Evolutionary conservation across 2,888 invertebrate species (phyloP), one percentile per base, ranked within the genome.

Genomic region (Laspeyria flexula): DNA sequence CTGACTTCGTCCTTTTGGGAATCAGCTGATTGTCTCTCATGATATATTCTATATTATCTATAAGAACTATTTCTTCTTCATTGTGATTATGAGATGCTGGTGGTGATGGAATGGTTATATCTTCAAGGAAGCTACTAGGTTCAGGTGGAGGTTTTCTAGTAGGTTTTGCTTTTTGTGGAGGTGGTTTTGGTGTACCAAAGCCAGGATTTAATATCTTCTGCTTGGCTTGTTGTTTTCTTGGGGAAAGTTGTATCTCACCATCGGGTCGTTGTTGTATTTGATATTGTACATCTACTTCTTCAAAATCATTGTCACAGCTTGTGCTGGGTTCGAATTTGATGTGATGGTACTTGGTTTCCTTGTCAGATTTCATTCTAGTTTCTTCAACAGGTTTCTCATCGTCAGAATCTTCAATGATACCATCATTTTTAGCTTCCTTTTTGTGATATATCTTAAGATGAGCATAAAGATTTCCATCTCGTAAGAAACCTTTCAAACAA

Each of bases 401-500:
- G 71, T 91, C 90, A 29, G 95, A 94, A 56, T 92, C 92, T 49
- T 94, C 94, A 61, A 95, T 93, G 11, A 95, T 93, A 9, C 95
- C 95, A 84, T 96, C 95, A 63, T 89, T 88, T 41, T 92, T 88
- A 0, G 95, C 95, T 62, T 94, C 93, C 44, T 92, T 90, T 74
- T 94, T 94, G 73, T 96, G 96, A 71, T 93, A 85, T 11, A 93
- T 86, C 77, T 95, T 94, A 70, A 96, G 93, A 75, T 96, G 96
- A 2, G 94, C 93, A 83, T 96, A 96, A 29, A 97, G 86, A 77
- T 95, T 95, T 16, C 94, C 88, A 58, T 95, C 94, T 21, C 96
- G 93, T 18, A 94, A 93, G 78, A 96, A 96, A 50, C 94, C 90
- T 77, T 95, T 96, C 47, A 94, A 93, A 77, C 97, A 97, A 75